Base-by-base conservation (phyloP, 1,140 invertebrate species). In the Drosophila kikkawai region DNA sequence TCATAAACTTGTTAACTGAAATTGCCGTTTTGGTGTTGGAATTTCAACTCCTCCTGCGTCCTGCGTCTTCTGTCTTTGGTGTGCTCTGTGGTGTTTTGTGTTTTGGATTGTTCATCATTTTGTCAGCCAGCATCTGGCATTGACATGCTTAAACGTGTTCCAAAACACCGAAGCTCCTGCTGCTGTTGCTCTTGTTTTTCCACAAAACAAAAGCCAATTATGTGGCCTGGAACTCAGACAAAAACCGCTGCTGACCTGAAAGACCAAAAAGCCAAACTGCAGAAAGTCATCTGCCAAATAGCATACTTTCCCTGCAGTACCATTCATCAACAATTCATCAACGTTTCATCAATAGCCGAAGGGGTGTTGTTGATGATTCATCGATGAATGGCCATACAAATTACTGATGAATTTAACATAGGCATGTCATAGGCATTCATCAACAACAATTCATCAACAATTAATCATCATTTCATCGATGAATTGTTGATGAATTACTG, bases 1-100 rank as follows among this genome's bases (percentile, higher is more conserved):
- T 82, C 82, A 86, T 83, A 86, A 87, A 80, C 83, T 87, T 80
- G 83, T 80, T 87, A 87, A 83, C 75, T 67, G 57, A 77, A 88
- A 87, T 83, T 80, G 69, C 79, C 41, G 63, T 83, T 75, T 83
- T 60, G 56, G 32, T 67, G 56, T 61, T 78, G 53, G 12, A 29
- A 61, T 56, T 68, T 42, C 32, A 15, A 32, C 36, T 44, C 29
- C 15, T 51, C 19, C 39, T 59, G n/a, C 37, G 41, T 15, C 19
- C 34, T 64, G n/a, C 42, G 41, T 17, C 32, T 70, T 51, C 37
- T 57, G 65, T 81, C 26, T 50, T 37, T n/a, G 47, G 4, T 48
- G 26, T 15, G 50, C 50, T 51, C 29, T 12, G 57, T 67, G 63
- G 61, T 59, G 66, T 60, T 81, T 64, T 80, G 44, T 47, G 44